phyloP scores from a whole-genome alignment of 2,113 vertebrate genomes.

The Lycaon pictus region DNA sequence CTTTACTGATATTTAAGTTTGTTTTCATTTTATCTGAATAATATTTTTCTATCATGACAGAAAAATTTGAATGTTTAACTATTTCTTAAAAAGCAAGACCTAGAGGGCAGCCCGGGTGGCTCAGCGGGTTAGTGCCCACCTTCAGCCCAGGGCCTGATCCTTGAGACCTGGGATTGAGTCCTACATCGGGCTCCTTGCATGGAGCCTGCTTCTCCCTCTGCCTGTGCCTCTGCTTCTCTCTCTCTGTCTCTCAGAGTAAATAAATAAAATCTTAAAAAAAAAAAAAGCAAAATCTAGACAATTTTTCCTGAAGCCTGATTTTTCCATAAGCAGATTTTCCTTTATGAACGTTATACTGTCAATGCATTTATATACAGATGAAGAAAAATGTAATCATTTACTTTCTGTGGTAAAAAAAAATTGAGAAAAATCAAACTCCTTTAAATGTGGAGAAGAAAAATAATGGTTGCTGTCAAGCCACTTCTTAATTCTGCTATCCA shows the following conservation, averaged over 20 bases:
- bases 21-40: slow-evolving; percentile 30
- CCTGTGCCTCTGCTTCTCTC: too few species aligned
- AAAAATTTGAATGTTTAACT: neutral
- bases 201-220: too few species aligned
- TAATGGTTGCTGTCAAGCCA: neutral
- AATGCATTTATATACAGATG: neutral
- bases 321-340: neutral
- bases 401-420: neutral
- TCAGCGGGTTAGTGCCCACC: too few species aligned
- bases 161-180: too few species aligned
- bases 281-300: neutral
- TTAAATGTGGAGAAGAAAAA: neutral
- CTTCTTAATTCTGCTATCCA: neutral
- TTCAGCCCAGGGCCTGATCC: too few species aligned
- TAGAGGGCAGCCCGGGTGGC: too few species aligned
- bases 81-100: neutral
- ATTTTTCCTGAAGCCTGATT: neutral
- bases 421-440: neutral
- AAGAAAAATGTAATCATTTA: neutral
- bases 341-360: neutral
- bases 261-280: too few species aligned
- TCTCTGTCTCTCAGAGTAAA: too few species aligned
- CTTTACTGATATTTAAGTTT: neutral
- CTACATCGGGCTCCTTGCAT: too few species aligned
- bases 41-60: neutral